Evolutionary conservation across 2,888 invertebrate species (phyloP).

Genomic region (Luffia ferchaultella): DNA sequence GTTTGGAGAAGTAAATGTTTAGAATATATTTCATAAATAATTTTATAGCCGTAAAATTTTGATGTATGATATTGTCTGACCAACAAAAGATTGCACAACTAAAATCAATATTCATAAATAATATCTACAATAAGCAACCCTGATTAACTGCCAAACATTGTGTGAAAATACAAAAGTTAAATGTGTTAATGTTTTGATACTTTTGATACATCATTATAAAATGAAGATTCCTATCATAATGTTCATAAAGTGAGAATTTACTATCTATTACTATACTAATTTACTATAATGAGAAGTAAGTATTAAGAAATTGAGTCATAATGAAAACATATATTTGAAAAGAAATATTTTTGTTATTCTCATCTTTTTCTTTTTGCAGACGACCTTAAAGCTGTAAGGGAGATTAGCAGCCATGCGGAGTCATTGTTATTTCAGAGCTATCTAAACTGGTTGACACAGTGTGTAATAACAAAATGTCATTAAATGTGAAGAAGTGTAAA

Average conservation of each 20-base stretch:
- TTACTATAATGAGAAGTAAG: background rate
- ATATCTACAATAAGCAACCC: background rate
- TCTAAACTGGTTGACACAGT: too few species aligned
- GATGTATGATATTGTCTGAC: background rate
- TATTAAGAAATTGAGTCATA: too few species aligned
- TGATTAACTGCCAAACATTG: background rate
- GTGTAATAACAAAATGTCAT: too few species aligned
- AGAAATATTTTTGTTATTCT: too few species aligned
- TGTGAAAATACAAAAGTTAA: background rate
- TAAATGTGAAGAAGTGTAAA: too few species aligned
- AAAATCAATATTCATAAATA: background rate
- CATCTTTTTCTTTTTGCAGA: too few species aligned
- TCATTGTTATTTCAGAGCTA: too few species aligned
- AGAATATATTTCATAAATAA: constrained; percentile 28
- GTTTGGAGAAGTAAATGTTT: constrained; percentile 54
- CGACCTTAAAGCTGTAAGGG: too few species aligned
- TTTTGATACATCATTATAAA: background rate
- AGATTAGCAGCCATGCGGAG: too few species aligned
- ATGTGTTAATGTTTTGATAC: background rate
- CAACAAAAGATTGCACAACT: background rate
- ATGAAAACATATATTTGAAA: too few species aligned
- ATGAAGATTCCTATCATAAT: background rate
- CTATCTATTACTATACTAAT: background rate
- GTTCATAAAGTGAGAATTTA: background rate
- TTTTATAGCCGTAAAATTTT: background rate